Evolutionary conservation across 2,797 vertebrate species (phyloP).

Genomic region (Acropternis orthonyx): DNA sequence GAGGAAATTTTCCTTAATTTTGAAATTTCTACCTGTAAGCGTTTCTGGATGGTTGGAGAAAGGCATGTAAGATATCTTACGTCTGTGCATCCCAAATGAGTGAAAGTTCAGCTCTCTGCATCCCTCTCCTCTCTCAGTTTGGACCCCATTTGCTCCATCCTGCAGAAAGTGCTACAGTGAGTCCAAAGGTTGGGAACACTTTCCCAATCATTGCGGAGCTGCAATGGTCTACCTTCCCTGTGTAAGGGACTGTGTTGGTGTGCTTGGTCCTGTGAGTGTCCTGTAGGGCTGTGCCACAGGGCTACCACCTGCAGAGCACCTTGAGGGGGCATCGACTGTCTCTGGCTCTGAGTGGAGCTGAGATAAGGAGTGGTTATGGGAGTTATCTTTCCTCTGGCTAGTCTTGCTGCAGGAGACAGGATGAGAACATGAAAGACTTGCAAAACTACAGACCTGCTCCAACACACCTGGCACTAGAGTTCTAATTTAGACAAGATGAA

Average conservation of each 20-base stretch:
- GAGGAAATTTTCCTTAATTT: background rate
- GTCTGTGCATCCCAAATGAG: background rate
- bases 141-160: background rate
- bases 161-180: background rate
- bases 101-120: background rate
- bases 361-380: background rate
- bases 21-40: background rate
- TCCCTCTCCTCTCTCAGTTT: background rate
- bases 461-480: background rate
- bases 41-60: background rate
- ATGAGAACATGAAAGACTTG: background rate
- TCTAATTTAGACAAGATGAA: background rate
- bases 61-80: background rate
- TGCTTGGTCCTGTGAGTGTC: background rate
- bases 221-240: fast-evolving
- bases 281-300: fast-evolving
- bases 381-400: background rate
- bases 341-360: background rate
- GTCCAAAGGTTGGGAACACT: background rate
- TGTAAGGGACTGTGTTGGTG: background rate
- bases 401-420: background rate
- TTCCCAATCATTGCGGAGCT: background rate
- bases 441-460: background rate
- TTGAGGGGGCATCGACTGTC: background rate
- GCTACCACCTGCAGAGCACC: background rate